Conservation (phyloP, 2,797 vertebrate species). For the Vultur gryphus region DNA sequence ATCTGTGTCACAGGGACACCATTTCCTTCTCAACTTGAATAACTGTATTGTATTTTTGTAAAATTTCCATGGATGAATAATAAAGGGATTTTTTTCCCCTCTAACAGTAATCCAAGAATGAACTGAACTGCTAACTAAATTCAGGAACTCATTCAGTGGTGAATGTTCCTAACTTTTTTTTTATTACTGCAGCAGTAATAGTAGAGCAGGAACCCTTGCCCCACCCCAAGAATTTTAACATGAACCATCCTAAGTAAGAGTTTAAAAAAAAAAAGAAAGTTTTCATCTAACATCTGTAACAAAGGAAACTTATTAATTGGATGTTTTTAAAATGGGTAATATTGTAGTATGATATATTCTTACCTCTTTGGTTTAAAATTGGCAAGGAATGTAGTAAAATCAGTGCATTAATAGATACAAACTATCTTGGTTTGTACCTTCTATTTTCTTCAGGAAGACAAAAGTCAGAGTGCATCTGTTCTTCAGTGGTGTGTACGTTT, state of each 20-base stretch:
- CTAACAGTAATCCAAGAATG: constrained; percentile 22
- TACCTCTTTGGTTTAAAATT: neutral
- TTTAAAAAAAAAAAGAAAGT: neutral
- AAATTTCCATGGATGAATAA: neutral
- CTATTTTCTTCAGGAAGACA: neutral
- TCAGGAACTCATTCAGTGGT: neutral
- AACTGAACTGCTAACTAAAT: constrained; percentile 30
- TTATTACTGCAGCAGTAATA: neutral
- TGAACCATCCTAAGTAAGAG: neutral
- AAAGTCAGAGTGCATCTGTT: neutral
- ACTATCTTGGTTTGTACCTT: neutral
- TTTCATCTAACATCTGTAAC: constrained; percentile 21
- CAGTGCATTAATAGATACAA: neutral
- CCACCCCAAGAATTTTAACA: neutral
- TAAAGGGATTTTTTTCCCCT: neutral
- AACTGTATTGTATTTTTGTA: neutral
- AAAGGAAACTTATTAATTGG: neutral
- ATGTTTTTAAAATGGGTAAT: neutral
- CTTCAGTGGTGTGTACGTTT: neutral
- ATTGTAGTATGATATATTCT: neutral
- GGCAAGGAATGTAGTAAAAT: neutral
- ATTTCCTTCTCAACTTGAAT: neutral
- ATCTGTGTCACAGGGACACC: neutral
- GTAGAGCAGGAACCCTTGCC: neutral
- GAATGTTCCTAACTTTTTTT: neutral